Evolutionary conservation across 2,113 vertebrate genomes (phyloP), one percentile per base, ranked within the genome.

Genomic region (Pygoscelis adeliae): DNA sequence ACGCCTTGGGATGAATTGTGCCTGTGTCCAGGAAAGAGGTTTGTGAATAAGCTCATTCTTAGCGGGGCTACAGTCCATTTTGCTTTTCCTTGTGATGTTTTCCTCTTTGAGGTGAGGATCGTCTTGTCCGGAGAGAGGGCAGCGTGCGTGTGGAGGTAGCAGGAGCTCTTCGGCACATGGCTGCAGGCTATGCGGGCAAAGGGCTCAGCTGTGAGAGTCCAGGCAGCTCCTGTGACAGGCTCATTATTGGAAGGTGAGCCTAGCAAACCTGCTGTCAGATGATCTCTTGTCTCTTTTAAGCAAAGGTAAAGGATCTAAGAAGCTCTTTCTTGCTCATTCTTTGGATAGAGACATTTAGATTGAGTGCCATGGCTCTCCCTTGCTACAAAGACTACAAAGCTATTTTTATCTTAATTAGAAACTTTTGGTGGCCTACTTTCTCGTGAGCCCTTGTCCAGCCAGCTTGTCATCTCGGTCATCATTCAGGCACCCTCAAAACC

Each of bases 371-470:
- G 0, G 46, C 46, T 90, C 78, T 80, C 44, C 15, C 49, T 82
- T 12, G 0, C 81, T 85, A 93, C 62, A 80, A 91, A 96, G 74
- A 47, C 84, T 93, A 94, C 74, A 78, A 90, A 94, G 72, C 76
- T 73, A 87, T 91, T 97, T 95, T 95, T 93, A 83, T 88, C 84
- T 77, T 95, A 85, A 96, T 96, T 93, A 93, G 89, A 70, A 91
- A 81, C 50, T 95, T 94, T 90, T 72, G 34, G 53, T 90, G 95
- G 58, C 94, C 96, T 96, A 91, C 70, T 97, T 97, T 92, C 71
- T 78, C 29, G 2, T 0, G 0, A 96, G 74, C 81, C 62, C 81
- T 94, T 79, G 81, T 89, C 95, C 94, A 88, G 73, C 42, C 62
- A 58, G 82, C 62, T 80, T 93, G 78, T 83, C 93, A 74, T 89